Base-by-base conservation (phyloP, 2,888 invertebrate species). In the Electrophaes corylata region DNA sequence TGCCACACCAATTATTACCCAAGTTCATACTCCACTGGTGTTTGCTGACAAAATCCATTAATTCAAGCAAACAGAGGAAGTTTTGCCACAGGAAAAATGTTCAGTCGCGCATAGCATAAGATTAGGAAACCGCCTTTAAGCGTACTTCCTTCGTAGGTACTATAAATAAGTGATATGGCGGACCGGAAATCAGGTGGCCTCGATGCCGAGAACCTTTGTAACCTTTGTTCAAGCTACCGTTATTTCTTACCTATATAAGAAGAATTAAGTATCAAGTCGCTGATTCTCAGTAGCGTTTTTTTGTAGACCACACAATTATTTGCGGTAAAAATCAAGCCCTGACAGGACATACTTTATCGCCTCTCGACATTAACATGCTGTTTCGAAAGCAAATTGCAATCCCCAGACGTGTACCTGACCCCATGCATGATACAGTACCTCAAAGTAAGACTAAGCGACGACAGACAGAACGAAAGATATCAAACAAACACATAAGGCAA, bases 151-250 rank as follows among this genome's bases (percentile, higher is more conserved):
- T 76, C 62, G 76, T 29, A 6, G 26, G 26, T 68, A 65, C 70
- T 82, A 83, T 80, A 84, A 85, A 86, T 87, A 86, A 80, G 81
- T 72, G 77, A 84, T 81, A 83, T 79, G 77, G 78, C 75, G 44
- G 68, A 64, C 78, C 83, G 88, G 89, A 87, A 86, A 71, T 69
- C 57, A 60, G 48, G 41, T 69, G 83, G 72, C 87, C 86, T 86
- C 81, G 79, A 66, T 69, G 67, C 65, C 71, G 70, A 66, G 65
- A 69, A 73, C 70, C 67, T 62, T 59, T 52, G 46, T 60, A 60
- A 60, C 55, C 54, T 59, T 59, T 61, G 55, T 62, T 46, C 41
- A 53, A 62, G 43, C 41, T 44, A 45, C 59, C 45, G 54, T 50
- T 51, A 39, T 37, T 39, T 41, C 41, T 39, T 37, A 11, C 40